Evolutionary conservation across 1,140 invertebrate species (phyloP), one percentile per base, ranked within the genome.

Genomic region (Plodia interpunctella): DNA sequence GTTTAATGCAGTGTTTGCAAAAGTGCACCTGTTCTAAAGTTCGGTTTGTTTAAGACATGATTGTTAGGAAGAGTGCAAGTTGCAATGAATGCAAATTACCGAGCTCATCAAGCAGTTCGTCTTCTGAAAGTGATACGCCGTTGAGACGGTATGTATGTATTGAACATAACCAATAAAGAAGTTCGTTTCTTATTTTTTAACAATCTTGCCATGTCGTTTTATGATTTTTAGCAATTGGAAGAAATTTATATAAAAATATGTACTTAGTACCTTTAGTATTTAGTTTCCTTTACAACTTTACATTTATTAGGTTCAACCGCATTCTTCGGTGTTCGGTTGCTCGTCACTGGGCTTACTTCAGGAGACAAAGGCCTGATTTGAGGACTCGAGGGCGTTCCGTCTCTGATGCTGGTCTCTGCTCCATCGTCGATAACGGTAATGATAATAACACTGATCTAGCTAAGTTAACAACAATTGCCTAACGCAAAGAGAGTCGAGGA

Each of bases 31-130:
- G 35, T 49, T 53, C 17, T 25, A 50, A 19, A 44, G 21, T 25
- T 25, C 21, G 6, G 21, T 44, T 55, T 25, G 30, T 59, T n/a
- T 66, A 60, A 44, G 15, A n/a, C 56, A 72, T 65, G 60, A 56
- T 76, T 35, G 51, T 53, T n/a, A 66, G 70, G 44, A 82, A 78
- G 65, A 80, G 81, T 76, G 77, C 65, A 19, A 79, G 70, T 61
- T 85, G 70, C 73, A n/a, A 75, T 76, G 21, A 87, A 80, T 74
- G 83, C 15, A 85, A 56, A 63, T 70, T 9, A n/a, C 82, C 80
- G 15, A 74, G 72, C 5, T 76, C 82, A 6, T 80, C 85, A 0
- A 80, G 74, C 52, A 74, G 64, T 0, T 71, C 72, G 4, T 75
- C 71, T 19, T 74, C 75, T 49, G 72, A 58, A 25, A 76, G 65